phyloP scores from a whole-genome alignment of 2,113 vertebrate species.

The Lathamus discolor region DNA sequence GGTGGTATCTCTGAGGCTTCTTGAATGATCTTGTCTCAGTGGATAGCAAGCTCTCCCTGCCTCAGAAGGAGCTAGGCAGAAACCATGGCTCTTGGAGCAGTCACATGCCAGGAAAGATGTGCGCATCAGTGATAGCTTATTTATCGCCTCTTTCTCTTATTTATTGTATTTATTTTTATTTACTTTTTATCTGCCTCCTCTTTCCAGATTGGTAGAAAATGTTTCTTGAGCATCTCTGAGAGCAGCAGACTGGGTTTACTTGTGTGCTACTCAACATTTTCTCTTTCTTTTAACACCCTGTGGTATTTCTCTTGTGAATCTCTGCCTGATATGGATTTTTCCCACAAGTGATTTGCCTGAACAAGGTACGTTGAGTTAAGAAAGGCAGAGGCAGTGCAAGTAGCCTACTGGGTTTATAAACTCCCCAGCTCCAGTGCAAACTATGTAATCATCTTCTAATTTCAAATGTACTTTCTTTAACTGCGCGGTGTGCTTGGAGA shows the following conservation, averaged over 20 bases:
- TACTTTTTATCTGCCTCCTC: background rate
- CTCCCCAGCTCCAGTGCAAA: background rate
- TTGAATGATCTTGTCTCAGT: background rate
- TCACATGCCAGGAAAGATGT: background rate
- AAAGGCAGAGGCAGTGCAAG: background rate
- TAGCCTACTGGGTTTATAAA: background rate
- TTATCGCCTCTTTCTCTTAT: background rate
- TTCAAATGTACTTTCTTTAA: background rate
- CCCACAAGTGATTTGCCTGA: background rate
- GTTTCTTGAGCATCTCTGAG: background rate
- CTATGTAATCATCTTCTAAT: conserved; percentile 6
- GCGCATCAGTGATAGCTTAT: background rate
- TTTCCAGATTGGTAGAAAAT: background rate
- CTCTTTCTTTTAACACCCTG: too few relatives aligned
- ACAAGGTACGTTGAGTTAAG: background rate
- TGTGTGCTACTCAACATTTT: background rate
- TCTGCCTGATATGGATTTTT: background rate
- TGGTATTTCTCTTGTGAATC: background rate
- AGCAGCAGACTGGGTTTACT: background rate
- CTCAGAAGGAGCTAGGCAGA: background rate
- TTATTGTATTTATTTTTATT: background rate
- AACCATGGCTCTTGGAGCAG: background rate
- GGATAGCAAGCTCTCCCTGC: background rate
- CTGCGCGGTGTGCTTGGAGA: background rate
- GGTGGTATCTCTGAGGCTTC: background rate